Conservation (phyloP, 2,888 invertebrate genomes). For the Drosophila mimetica region DNA sequence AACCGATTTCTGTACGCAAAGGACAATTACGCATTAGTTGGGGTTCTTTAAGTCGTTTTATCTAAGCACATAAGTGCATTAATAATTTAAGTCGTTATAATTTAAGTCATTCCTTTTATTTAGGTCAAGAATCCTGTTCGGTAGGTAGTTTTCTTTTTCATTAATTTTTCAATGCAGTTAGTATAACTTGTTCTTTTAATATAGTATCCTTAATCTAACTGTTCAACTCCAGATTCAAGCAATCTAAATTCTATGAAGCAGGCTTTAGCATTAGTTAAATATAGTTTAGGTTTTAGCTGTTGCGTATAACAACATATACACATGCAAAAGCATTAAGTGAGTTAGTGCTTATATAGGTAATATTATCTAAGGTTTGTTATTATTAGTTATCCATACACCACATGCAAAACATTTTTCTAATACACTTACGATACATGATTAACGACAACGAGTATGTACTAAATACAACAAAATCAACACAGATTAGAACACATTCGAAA, state of each 20-base stretch:
- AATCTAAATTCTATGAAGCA: slow-evolving; percentile 41
- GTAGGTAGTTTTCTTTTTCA: slow-evolving; percentile 64
- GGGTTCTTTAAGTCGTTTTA: not conserved
- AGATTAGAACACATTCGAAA: slow-evolving; percentile 46
- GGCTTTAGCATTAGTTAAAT: slow-evolving; percentile 30
- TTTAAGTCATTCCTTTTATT: slow-evolving; percentile 48
- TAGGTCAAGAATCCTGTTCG: slow-evolving; percentile 66
- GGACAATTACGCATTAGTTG: slow-evolving; percentile 52
- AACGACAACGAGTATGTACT: slow-evolving; percentile 50
- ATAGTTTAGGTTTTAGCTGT: slow-evolving; percentile 45
- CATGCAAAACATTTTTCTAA: slow-evolving; percentile 52
- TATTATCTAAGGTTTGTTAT: slow-evolving; percentile 14
- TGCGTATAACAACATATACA: slow-evolving; percentile 72
- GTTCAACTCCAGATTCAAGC: slow-evolving; percentile 27
- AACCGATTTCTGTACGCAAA: slow-evolving; percentile 88
- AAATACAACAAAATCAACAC: slow-evolving; percentile 73
- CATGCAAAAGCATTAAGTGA: slow-evolving; percentile 66
- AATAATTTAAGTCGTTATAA: slow-evolving; percentile 46
- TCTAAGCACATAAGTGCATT: slow-evolving; percentile 24
- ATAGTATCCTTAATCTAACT: slow-evolving; percentile 30
- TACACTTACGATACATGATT: slow-evolving; percentile 46
- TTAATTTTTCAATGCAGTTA: slow-evolving; percentile 70
- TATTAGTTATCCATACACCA: slow-evolving; percentile 35
- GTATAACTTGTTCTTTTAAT: slow-evolving; percentile 49
- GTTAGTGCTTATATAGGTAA: slow-evolving; percentile 65